Evolutionary conservation across 1,140 invertebrate genomes (phyloP), one percentile per base, ranked within the genome.

Genomic region (Tribolium madens): DNA sequence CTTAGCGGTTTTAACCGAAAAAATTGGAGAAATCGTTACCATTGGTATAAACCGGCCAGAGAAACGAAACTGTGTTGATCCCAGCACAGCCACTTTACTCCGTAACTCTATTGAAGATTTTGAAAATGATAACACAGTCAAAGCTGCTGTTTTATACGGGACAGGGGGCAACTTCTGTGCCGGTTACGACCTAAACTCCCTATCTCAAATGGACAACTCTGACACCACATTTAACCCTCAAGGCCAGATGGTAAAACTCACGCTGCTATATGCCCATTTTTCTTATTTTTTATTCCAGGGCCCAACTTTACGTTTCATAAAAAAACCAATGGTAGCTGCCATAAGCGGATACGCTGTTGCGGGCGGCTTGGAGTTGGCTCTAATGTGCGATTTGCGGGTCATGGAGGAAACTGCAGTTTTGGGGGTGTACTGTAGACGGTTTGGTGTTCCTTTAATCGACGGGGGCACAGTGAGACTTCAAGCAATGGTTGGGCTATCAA

Each of bases 131-230:
- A 82, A 90, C 0, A 85, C 88, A 0, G 88, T 91, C 2, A 86
- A 88, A 77, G 91, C 93, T 6, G 93, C 92, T 12, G 91, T 98
- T 7, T 87, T 98, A 2, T 91, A 97, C 87, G 97, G 97, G 18
- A 90, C 92, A 84, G 95, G 96, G 48, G 96, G 96, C 3, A 94
- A 92, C 79, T 98, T 98, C 86, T 97, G 95, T 87, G 91, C 96
- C 33, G 97, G 97, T 3, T 95, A 92, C 85, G 96, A 98, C 87
- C 91, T 94, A 53, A 87, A 92, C 74, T 92, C 94, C 83, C 86
- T 94, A 75, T 86, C 86, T 82, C 86, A 64, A 87, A 87, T 68
- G 86, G 89, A 73, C 9, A 31, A 69, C 31, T 18, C 68, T 71
- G 10, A 68, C 12, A 12, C 10, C 1, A 13, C n/a, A 9, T 13